Evolutionary conservation across 2,113 vertebrate genomes (phyloP), one percentile per base, ranked within the genome.

Genomic region (Abramis brama): DNA sequence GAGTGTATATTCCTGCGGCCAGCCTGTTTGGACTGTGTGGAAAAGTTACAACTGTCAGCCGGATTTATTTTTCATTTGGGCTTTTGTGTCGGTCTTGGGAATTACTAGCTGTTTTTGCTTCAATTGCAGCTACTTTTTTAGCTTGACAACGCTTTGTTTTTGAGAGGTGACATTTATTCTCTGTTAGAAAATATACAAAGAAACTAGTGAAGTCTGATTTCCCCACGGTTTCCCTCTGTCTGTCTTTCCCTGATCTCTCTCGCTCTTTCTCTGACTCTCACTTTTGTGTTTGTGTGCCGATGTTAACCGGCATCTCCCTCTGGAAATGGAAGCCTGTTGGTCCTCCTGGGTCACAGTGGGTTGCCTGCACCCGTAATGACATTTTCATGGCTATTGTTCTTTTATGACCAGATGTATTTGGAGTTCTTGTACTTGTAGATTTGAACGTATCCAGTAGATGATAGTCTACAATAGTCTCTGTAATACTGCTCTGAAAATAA

Each of bases 401-500:
- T 88, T 89, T 86, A 89, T 88, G 84, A 57, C 79, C 87, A 83
- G 78, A 92, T 89, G 89, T 89, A 82, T 87, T 86, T 71, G 79
- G 23, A 36, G 9, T 83, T 88, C 86, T 52, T 13, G 45, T 19
- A 59, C 83, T 62, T 81, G 33, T 84, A 86, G 78, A 88, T 90
- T 88, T 77, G 45, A 52, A 90, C 64, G 84, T 81, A 75, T 85
- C 43, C 68, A 84, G 86, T 84, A 89, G 79, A 91, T 85, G 89
- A 87, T 73, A 68, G 73, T 70, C 68, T 73, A 87, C 86, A 89
- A 68, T 89, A 85, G 71, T 75, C 89, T 74, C 79, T 73, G 79
- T 92, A 91, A 85, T 91, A 25, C 76, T 52, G 17, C 55, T 83
- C 79, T 87, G 76, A 88, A 88, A 82, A 73, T 15, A 92, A 83